Evolutionary conservation across 2,797 vertebrate genomes (phyloP).

Genomic region (Mormyrops boulengeri): DNA sequence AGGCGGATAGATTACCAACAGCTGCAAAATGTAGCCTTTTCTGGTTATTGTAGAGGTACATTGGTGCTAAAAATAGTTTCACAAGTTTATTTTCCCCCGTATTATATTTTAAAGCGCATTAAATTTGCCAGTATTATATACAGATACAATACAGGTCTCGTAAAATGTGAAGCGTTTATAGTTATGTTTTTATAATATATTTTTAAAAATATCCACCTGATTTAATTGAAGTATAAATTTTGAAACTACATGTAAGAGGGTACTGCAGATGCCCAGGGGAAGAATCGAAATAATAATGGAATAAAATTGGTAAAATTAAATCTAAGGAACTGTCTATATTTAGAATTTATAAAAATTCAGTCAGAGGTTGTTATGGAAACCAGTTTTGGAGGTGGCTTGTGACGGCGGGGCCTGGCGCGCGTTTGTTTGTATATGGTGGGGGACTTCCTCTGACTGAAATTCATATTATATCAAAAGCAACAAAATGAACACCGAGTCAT

Average conservation of each 20-base stretch:
- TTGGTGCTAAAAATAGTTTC: neutral
- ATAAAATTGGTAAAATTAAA: slow-evolving; percentile 40
- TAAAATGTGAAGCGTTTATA: neutral
- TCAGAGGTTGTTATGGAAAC: slow-evolving; percentile 64
- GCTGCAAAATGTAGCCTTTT: neutral
- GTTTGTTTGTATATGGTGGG: slow-evolving; percentile 1
- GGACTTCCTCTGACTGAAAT: slow-evolving; percentile 14
- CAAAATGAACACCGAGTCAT: neutral
- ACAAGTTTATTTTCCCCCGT: neutral
- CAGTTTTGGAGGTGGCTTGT: slow-evolving; percentile 43
- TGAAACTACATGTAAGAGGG: neutral
- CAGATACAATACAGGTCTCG: neutral
- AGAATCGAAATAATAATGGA: neutral
- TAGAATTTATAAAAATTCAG: slow-evolving; percentile 61
- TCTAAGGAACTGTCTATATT: slow-evolving; percentile 52
- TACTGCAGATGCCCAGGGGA: neutral
- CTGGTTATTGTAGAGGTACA: neutral
- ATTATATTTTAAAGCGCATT: neutral
- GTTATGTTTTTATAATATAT: neutral
- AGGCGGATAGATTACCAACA: neutral
- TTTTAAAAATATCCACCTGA: neutral
- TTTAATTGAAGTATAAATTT: neutral
- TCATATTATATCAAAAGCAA: neutral
- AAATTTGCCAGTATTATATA: neutral
- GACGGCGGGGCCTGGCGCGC: neutral